These are phyloP conservation scores for Caiman crocodilus DNA, from an alignment of 2,797 vertebrate species.

Conservation along the genomic window DNA sequence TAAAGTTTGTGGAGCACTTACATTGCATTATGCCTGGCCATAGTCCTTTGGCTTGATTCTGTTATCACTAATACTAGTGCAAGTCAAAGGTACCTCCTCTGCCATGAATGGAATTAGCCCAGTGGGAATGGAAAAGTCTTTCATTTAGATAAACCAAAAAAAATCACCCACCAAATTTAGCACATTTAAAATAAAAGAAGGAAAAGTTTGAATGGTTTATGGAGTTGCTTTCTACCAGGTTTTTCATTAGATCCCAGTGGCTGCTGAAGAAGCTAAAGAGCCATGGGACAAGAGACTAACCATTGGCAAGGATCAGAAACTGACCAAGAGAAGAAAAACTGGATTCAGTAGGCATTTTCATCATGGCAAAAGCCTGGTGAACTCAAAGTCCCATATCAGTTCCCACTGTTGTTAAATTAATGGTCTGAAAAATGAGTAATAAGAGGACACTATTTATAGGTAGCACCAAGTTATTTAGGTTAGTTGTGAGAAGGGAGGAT, in stretches of 20 bases:
- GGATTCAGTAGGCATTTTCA: neutral
- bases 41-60: neutral
- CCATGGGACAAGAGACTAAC: neutral
- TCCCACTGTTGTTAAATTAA: fast-evolving
- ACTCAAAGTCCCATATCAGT: neutral
- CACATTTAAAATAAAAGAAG: neutral
- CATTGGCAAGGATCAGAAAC: neutral
- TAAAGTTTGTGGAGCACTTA: neutral
- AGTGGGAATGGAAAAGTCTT: neutral
- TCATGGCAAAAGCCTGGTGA: neutral
- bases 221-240: neutral
- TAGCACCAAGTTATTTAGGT: neutral
- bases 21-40: neutral
- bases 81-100: neutral
- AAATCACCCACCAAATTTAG: neutral
- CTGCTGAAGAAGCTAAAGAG: neutral
- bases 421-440: neutral
- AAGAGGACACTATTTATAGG: neutral
- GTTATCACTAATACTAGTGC: neutral
- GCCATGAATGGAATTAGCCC: neutral
- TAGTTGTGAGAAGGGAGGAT: neutral
- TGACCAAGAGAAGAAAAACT: neutral
- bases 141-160: neutral
- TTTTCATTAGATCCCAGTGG: neutral
- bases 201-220: neutral